Evolutionary conservation across 2,888 invertebrate genomes (phyloP).

Genomic region (Pterostichus niger): DNA sequence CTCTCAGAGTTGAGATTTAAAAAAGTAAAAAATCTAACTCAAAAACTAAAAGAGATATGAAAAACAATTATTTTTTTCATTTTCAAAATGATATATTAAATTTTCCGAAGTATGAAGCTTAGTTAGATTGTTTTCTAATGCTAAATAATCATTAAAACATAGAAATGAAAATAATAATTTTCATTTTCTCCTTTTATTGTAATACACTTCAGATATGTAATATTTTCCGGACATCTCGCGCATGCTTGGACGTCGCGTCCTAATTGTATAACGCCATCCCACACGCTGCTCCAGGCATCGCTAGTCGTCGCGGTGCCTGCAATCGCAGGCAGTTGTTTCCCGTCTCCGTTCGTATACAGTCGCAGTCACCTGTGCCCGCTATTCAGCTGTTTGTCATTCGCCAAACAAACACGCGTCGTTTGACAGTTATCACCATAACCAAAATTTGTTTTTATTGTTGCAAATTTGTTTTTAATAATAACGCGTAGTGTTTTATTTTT

Average conservation of each 20-base stretch:
- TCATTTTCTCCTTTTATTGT: no score
- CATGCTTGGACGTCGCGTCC: not conserved
- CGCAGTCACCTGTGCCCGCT: slow-evolving; percentile 7
- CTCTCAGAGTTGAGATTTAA: no score
- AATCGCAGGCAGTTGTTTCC: slow-evolving; percentile 33
- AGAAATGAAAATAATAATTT: no score
- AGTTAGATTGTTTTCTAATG: no score
- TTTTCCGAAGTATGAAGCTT: no score
- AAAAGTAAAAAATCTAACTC: no score
- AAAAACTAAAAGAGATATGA: no score
- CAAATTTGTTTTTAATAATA: no score
- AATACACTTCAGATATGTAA: no score
- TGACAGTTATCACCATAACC: slow-evolving; percentile 4
- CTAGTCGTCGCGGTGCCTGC: slow-evolving; percentile 46
- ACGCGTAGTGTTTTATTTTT: slow-evolving; percentile 7
- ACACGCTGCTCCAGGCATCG: slow-evolving; percentile 6
- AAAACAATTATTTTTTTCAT: no score
- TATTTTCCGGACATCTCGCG: not conserved
- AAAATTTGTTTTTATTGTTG: not conserved
- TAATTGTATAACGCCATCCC: not conserved
- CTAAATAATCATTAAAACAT: no score
- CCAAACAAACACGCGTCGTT: slow-evolving; percentile 26
- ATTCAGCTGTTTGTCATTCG: slow-evolving; percentile 3
- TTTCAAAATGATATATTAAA: no score
- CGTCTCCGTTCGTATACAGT: not conserved